phyloP scores from a whole-genome alignment of 2,888 invertebrate genomes.

The Harpalus rubripes region DNA sequence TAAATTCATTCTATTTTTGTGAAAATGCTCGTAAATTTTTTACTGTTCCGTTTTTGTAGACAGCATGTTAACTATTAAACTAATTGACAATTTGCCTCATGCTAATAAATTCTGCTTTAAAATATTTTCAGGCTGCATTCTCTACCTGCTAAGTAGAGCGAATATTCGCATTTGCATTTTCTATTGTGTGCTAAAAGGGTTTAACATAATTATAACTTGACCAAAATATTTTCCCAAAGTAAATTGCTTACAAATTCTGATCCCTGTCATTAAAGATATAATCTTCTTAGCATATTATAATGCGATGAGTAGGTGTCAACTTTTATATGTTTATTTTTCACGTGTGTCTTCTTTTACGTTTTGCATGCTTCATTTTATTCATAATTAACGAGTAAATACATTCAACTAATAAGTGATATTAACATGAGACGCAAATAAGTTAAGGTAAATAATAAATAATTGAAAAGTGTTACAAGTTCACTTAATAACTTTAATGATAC shows the following conservation, averaged over 20 bases:
- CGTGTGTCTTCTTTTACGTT: slow-evolving; percentile 11
- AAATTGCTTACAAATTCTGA: slow-evolving; percentile 41
- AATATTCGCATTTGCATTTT: slow-evolving; percentile 26
- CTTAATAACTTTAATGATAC: slow-evolving; percentile 20
- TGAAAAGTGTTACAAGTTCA: slow-evolving; percentile 28
- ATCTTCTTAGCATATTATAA: slow-evolving; percentile 33
- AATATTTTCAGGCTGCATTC: slow-evolving; percentile 10
- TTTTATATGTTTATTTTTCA: slow-evolving; percentile 34
- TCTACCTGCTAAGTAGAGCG: slow-evolving; percentile 22
- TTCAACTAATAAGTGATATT: slow-evolving; percentile 10
- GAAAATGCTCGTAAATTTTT: slow-evolving; percentile 6
- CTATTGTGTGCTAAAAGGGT: slow-evolving; percentile 41
- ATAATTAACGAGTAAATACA: slow-evolving; percentile 35
- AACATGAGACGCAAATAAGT: slow-evolving; percentile 18
- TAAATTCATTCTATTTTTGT: slow-evolving; percentile 29
- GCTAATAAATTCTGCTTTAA: neutral
- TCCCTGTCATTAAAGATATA: slow-evolving; percentile 41
- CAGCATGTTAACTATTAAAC: neutral
- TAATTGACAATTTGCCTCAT: neutral
- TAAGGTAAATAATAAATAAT: slow-evolving; percentile 24
- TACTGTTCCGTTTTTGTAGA: neutral
- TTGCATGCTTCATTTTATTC: slow-evolving; percentile 29
- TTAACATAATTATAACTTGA: slow-evolving; percentile 41
- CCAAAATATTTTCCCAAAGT: slow-evolving; percentile 19
- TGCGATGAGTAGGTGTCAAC: slow-evolving; percentile 31